These are phyloP conservation scores for Drosophila orosa DNA, from an alignment of 1,140 invertebrate species.

Conservation along the genomic window DNA sequence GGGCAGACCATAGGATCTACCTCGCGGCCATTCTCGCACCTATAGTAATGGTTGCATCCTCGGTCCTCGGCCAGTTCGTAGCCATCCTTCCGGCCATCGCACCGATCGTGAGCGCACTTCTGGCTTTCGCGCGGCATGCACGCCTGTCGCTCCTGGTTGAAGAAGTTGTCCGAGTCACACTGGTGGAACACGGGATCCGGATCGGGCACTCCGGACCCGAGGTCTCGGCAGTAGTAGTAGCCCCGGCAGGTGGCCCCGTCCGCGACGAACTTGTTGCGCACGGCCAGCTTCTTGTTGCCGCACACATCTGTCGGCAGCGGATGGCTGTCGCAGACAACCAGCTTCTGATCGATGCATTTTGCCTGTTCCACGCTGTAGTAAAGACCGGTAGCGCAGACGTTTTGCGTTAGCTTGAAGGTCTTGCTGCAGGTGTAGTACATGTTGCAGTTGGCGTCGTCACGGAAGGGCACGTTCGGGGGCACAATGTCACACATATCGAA, in stretches of 20 bases:
- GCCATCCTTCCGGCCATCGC: slow-evolving; percentile 59
- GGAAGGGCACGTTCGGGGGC: slow-evolving; percentile 7
- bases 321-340: slow-evolving; percentile 52
- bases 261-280: slow-evolving; percentile 55
- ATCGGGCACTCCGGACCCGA: slow-evolving; percentile 62
- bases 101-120: slow-evolving; percentile 65
- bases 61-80: slow-evolving; percentile 37
- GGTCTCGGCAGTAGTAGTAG: slow-evolving; percentile 67
- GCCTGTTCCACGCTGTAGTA: slow-evolving; percentile 54
- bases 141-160: slow-evolving; percentile 44
- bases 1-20: slow-evolving; percentile 8
- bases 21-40: slow-evolving; percentile 47
- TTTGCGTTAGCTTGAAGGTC: not conserved
- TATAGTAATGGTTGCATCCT: slow-evolving; percentile 64
- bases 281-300: slow-evolving; percentile 64
- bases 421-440: slow-evolving; percentile 48
- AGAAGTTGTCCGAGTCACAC: slow-evolving; percentile 50
- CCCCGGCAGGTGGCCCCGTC: slow-evolving; percentile 71
- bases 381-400: slow-evolving; percentile 28
- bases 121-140: slow-evolving; percentile 32
- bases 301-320: slow-evolving; percentile 60
- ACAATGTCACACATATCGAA: slow-evolving; percentile 63
- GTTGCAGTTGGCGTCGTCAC: slow-evolving; percentile 58
- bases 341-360: slow-evolving; percentile 43
- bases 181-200: slow-evolving; percentile 38